Evolutionary conservation across 2,113 vertebrate genomes (phyloP).

Genomic region (Megaceryle torquata): DNA sequence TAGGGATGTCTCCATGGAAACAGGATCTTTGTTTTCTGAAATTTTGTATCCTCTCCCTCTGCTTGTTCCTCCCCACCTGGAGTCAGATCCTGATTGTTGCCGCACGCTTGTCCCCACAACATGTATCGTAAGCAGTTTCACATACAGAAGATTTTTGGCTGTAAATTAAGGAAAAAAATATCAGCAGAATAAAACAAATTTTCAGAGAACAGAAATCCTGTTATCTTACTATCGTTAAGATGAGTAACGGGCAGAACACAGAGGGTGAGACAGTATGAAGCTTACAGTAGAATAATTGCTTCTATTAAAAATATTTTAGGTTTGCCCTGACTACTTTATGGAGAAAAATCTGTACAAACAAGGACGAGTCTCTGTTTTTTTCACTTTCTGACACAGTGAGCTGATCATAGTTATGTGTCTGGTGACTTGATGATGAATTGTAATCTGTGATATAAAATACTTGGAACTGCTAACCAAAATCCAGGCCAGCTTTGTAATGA

Average conservation of each 20-base stretch:
- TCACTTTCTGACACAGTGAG: background rate
- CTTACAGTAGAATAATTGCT: conserved; percentile 27
- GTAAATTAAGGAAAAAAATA: background rate
- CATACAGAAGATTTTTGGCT: background rate
- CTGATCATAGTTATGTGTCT: conserved; percentile 10
- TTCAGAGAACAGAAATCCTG: conserved; percentile 5
- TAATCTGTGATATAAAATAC: conserved; percentile 34
- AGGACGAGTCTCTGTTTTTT: background rate
- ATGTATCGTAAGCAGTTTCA: background rate
- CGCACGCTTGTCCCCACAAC: background rate
- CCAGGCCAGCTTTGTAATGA: conserved; percentile 34
- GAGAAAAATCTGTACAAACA: conserved; percentile 50
- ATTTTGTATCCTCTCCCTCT: background rate
- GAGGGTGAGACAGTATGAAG: background rate
- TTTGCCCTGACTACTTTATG: conserved; percentile 42
- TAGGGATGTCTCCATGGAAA: conserved; percentile 54
- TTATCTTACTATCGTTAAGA: background rate
- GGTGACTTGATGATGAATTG: conserved; percentile 26
- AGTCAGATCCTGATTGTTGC: background rate
- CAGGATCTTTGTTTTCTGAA: conserved; percentile 54
- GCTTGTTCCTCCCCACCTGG: background rate
- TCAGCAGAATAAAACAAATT: conserved; percentile 4
- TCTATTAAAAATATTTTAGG: conserved; percentile 32
- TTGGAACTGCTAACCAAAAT: conserved; percentile 33
- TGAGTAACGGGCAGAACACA: conserved; percentile 21